Evolutionary conservation across 1,140 invertebrate species (phyloP).

Genomic region (Pseudoatta argentina): DNA sequence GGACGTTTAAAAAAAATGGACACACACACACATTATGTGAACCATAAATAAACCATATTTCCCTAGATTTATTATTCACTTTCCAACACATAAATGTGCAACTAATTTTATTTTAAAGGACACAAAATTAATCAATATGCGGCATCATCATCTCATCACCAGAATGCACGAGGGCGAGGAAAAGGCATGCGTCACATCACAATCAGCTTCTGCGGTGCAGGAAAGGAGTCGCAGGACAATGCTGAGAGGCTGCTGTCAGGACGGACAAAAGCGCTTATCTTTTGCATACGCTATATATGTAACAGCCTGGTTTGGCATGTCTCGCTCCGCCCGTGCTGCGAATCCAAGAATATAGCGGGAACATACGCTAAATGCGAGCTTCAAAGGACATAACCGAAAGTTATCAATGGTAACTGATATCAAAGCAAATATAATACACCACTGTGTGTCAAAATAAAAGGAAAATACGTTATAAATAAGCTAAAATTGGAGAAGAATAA

Average conservation of each 20-base stretch:
- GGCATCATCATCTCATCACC: conserved; percentile 18
- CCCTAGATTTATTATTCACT: too few species aligned
- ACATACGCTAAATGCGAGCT: conserved; percentile 7
- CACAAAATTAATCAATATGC: neutral
- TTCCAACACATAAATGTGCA: too few species aligned
- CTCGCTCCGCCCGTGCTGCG: neutral
- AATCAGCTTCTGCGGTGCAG: conserved; percentile 16
- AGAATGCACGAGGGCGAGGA: conserved; percentile 4
- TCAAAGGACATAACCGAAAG: conserved; percentile 22
- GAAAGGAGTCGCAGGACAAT: conserved; percentile 65
- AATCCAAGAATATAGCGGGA: neutral
- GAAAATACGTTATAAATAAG: too few species aligned
- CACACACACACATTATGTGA: too few species aligned
- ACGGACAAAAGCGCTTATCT: conserved; percentile 74
- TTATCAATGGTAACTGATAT: conserved; percentile 15
- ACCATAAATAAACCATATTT: too few species aligned
- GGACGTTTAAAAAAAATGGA: too few species aligned
- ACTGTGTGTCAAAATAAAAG: neutral
- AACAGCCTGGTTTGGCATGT: conserved; percentile 5
- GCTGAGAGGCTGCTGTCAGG: conserved; percentile 41
- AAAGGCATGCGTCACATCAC: conserved; percentile 19
- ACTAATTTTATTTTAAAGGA: too few species aligned
- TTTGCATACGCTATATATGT: conserved; percentile 36
- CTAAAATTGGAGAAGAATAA: neutral
- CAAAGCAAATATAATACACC: neutral